A percentile compares a stretch with the other conserved stretches of the same genome.
phyloP scores from a whole-genome alignment of 2,797 vertebrate genomes.

The Cygnus olor region DNA sequence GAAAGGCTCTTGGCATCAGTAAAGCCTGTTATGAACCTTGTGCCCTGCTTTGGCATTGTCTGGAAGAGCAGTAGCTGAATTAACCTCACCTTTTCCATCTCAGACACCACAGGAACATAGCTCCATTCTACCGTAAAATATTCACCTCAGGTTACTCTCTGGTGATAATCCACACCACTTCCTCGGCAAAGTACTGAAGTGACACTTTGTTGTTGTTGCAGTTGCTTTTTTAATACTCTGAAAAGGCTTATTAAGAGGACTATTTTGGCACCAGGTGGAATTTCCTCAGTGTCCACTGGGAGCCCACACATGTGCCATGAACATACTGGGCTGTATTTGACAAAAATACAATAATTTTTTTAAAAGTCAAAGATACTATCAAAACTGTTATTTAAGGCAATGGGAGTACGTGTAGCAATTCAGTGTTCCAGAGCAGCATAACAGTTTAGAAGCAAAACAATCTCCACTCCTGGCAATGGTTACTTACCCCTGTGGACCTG shows the following conservation, averaged over 20 bases:
- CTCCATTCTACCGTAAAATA: background rate
- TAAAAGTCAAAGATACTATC: background rate
- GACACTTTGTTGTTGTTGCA: background rate
- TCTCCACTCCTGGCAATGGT: background rate
- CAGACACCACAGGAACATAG: rapidly evolving
- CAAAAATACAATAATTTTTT: background rate
- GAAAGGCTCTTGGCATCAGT: background rate
- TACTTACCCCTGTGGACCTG: background rate
- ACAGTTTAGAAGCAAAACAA: background rate
- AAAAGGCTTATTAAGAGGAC: background rate
- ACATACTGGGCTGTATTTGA: background rate
- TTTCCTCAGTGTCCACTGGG: background rate
- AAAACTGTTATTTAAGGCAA: background rate
- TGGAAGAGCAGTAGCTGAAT: background rate
- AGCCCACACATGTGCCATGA: background rate
- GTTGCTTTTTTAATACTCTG: background rate
- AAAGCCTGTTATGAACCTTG: background rate
- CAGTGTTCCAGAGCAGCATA: background rate
- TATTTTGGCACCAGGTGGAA: background rate
- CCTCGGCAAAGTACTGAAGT: background rate
- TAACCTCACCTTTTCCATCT: background rate
- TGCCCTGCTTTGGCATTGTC: background rate
- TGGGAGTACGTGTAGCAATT: background rate
- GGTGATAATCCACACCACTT: background rate
- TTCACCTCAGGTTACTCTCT: background rate